Evolutionary conservation across 2,797 vertebrate genomes (phyloP).

Genomic region (Eutrigla gurnardus): DNA sequence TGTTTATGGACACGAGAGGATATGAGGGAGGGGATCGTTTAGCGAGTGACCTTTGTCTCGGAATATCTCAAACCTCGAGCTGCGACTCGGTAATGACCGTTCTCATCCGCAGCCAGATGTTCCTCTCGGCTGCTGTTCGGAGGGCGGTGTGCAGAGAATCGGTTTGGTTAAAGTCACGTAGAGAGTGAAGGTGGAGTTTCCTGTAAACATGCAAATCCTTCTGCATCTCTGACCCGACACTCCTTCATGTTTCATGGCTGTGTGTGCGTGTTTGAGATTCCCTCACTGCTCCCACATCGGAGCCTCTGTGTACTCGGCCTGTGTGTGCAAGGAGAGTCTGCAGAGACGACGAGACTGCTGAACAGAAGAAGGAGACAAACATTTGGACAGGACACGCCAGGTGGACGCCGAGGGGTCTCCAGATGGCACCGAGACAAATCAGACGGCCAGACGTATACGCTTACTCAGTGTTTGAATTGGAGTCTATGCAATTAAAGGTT

Average conservation of each 20-base stretch:
- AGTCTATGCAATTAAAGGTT: background rate
- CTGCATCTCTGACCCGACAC: conserved; percentile 19
- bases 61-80: conserved; percentile 57
- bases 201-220: conserved; percentile 51
- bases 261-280: conserved; percentile 18
- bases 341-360: conserved; percentile 68
- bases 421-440: conserved; percentile 44
- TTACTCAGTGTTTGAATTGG: background rate
- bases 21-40: conserved; percentile 38
- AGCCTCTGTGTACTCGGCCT: conserved; percentile 16
- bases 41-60: conserved; percentile 51
- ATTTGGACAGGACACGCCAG: conserved; percentile 68
- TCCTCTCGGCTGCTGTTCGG: conserved; percentile 34
- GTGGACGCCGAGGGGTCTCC: conserved; percentile 55
- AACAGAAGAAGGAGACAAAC: conserved; percentile 66
- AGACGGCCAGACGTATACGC: background rate
- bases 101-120: conserved; percentile 58
- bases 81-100: conserved; percentile 33
- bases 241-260: conserved; percentile 42
- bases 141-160: conserved; percentile 17
- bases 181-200: conserved; percentile 49
- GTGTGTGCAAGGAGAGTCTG: conserved; percentile 25
- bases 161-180: conserved; percentile 23
- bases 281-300: conserved; percentile 18
- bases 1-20: conserved; percentile 59